These are phyloP conservation scores for Apodemia mormo DNA, from an alignment of 2,888 invertebrate species.

Conservation along the genomic window DNA sequence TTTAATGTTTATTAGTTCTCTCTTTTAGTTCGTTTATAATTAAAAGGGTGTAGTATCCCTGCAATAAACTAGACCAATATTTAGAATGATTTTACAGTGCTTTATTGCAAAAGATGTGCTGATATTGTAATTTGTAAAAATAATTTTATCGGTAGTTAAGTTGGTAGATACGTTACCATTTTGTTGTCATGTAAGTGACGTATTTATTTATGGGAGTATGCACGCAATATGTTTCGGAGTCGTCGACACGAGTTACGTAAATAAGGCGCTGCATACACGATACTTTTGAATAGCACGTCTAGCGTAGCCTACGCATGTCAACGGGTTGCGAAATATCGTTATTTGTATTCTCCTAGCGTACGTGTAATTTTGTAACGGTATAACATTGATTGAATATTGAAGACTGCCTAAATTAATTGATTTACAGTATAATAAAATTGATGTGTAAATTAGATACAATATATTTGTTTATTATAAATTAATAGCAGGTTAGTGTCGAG, in stretches of 20 bases:
- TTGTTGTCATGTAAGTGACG: conserved; percentile 45
- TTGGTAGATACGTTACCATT: conserved; percentile 74
- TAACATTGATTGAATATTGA: conserved; percentile 71
- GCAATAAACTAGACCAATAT: conserved; percentile 81
- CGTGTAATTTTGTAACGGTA: conserved; percentile 59
- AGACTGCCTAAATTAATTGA: conserved; percentile 78
- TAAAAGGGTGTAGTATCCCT: conserved; percentile 54
- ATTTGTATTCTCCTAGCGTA: conserved; percentile 32
- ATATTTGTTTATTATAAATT: conserved; percentile 22
- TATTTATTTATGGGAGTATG: conserved; percentile 19
- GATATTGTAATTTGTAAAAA: conserved; percentile 69
- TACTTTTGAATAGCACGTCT: neutral
- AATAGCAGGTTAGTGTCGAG: conserved; percentile 11
- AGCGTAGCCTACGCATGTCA: neutral
- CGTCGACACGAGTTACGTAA: neutral
- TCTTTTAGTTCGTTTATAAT: conserved; percentile 57
- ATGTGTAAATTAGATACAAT: conserved; percentile 60
- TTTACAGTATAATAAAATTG: conserved; percentile 62
- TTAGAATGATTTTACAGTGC: conserved; percentile 76
- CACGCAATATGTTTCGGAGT: neutral
- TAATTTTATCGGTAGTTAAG: conserved; percentile 64
- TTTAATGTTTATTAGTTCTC: conserved; percentile 51
- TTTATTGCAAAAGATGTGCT: conserved; percentile 67
- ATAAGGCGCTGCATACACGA: neutral
- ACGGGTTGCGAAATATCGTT: neutral